A percentile compares a stretch with the other conserved stretches of the same genome.
Evolutionary conservation across 2,797 vertebrate species (phyloP).

Genomic region (Gymnothorax reevesii): DNA sequence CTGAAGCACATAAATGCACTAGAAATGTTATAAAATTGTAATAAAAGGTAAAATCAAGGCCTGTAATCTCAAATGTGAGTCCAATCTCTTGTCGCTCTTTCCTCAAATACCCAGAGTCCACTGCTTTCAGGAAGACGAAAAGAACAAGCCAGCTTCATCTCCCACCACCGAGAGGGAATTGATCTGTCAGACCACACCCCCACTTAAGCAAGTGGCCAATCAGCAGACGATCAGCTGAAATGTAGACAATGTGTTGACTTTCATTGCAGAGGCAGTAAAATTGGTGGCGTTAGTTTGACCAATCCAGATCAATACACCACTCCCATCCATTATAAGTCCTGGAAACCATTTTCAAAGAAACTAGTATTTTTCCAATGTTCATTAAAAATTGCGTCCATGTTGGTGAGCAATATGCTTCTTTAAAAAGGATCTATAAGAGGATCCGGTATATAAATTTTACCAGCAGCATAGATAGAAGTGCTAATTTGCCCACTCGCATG

Average conservation of each 20-base stretch:
- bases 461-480: not conserved
- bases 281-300: not conserved
- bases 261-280: not conserved
- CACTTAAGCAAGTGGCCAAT: not conserved
- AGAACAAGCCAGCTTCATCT: not conserved
- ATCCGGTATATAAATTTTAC: not conserved
- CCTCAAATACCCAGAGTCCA: not conserved
- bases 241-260: not conserved
- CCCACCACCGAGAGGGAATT: not conserved
- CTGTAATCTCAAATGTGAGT: too few relatives aligned
- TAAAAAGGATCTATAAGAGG: constrained; percentile 13
- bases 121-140: not conserved
- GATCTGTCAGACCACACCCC: not conserved
- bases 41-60: too few relatives aligned
- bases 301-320: not conserved
- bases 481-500: not conserved
- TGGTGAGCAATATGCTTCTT: not conserved
- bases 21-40: too few relatives aligned
- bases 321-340: constrained; percentile 8
- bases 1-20: too few relatives aligned
- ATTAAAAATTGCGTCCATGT: not conserved
- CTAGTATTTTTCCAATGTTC: not conserved
- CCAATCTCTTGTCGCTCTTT: not conserved
- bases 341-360: not conserved
- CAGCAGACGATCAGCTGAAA: not conserved